Base-by-base conservation (phyloP, 2,888 invertebrate species). In the Diaphora mendica region DNA sequence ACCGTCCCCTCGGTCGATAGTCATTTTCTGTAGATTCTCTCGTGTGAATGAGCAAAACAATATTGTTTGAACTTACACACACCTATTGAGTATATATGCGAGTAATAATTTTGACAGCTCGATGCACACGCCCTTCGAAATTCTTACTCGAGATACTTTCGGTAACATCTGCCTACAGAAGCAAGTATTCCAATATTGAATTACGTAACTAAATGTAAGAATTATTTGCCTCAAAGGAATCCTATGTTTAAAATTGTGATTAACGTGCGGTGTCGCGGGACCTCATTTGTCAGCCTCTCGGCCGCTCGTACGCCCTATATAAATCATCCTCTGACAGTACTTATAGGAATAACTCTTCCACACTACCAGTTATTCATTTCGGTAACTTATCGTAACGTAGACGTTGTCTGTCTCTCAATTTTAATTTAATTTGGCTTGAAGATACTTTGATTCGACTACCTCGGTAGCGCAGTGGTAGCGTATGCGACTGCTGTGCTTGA, bases 311-410 rank as follows among this genome's bases (percentile, higher is more conserved):
- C 79, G 75, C 30, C 64, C 72, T 59, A 86, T 85, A 89, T 91
- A 88, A 91, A 91, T 91, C 91, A 91, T 89, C 82, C 74, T 73
- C 82, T 81, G 86, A 84, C 88, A 90, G 89, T 91, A 90, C 90
- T 91, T 91, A 90, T 87, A 89, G 85, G 88, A 86, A 90, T 88
- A 88, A 87, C 71, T 87, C 88, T 80, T 85, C 80, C 79, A 44
- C 84, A 82, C 82, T 82, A 79, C 77, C 70, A 78, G 67, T 72
- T 73, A 76, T 85, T 89, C 85, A 83, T 87, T 88, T 83, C 78
- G 74, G 74, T 82, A 86, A 87, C 84, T 1, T 35, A 35, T 3
- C 35, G 35, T 81, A 85, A 79, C 85, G 83, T 81, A 86, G 82
- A 87, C 86, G 86, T 85, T 42, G 1, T 2, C 11, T 42, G 2